Conservation (phyloP, 2,113 vertebrate species). For the Hylia prasina region DNA sequence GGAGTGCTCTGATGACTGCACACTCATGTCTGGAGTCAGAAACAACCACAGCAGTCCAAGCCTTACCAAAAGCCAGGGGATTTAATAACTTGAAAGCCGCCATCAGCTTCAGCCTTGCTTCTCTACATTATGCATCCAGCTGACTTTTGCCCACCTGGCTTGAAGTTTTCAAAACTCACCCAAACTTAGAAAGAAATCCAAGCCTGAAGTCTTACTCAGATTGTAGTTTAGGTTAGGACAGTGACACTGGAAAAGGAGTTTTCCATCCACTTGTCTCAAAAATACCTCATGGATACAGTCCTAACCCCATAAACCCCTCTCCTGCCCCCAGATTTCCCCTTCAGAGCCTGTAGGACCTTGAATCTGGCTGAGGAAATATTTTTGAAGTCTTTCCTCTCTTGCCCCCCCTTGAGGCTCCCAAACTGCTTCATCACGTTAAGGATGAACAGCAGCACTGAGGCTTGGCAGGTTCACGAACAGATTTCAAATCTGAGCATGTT, state of each 20-base stretch:
- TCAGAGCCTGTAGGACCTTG: neutral
- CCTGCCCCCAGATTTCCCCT: neutral
- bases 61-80: neutral
- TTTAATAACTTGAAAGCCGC: neutral
- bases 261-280: neutral
- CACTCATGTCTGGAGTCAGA: neutral
- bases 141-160: neutral
- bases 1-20: neutral
- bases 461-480: neutral
- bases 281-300: neutral
- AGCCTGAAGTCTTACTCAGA: neutral
- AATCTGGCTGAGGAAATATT: neutral
- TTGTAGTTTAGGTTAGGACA: neutral
- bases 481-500: neutral
- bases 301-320: neutral
- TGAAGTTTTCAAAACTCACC: neutral
- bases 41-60: accelerated
- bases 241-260: neutral
- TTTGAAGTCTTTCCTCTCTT: neutral
- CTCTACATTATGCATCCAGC: neutral
- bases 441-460: neutral
- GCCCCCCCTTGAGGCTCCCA: neutral
- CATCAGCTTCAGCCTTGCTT: neutral
- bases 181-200: neutral
- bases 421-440: accelerated